Evolutionary conservation across 2,797 vertebrate genomes (phyloP), one percentile per base, ranked within the genome.

Genomic region (Ara ararauna): DNA sequence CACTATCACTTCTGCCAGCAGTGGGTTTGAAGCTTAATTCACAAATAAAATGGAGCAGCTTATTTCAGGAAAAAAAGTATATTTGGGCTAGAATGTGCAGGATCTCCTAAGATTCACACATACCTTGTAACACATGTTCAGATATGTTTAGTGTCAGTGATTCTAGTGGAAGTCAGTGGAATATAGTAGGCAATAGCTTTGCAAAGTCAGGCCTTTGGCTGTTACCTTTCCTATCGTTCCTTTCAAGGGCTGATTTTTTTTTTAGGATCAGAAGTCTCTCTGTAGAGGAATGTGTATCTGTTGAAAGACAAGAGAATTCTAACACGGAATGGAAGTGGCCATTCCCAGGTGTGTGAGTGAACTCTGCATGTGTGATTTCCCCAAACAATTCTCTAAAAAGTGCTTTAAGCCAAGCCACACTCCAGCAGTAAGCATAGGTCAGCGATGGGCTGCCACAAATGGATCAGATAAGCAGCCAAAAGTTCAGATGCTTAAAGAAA

Each of bases 381-480:
- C 58, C 40, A 78, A 90, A 40, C 68, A 68, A 22, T 82, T 91
- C 38, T 78, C 71, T 42, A 24, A 23, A 58, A 87, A 77, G 36
- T n/a, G 3, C 53, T 90, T 71, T 50, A 64, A 92, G 81, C 90
- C 86, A 92, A 93, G 84, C 84, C 91, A 89, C 93, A 54, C 78
- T 92, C 90, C 47, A 90, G 93, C 90, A 95, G n/a, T 80, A 87
- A 94, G 78, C 91, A 23, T 13, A 83, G 81, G 74, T 82, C 89
- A 71, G 83, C 1, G 10, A 92, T 95, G 95, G 93, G 86, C 68
- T 71, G 86, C 94, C 86, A 70, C 91, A 96, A 68, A 70, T 62
- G 75, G 88, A 81, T 92, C 96, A 75, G 93, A 93, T 93, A 95
- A 94, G 86, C 72, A 93, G 90, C 91, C 94, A 85, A 83, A 96